Conservation (phyloP, 2,888 invertebrate genomes). For the Drosophila testacea region DNA sequence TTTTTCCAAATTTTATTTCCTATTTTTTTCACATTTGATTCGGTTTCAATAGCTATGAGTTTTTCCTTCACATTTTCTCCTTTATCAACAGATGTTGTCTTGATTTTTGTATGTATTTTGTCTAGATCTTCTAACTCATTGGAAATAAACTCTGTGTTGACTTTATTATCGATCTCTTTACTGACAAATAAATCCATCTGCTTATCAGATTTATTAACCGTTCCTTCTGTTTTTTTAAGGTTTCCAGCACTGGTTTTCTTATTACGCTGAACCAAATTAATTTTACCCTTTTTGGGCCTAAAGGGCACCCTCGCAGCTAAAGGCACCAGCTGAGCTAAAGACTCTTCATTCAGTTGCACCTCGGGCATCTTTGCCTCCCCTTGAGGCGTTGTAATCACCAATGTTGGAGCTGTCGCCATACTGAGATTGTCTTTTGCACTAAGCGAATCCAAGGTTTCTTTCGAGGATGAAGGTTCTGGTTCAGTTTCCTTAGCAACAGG, state of each 20-base stretch:
- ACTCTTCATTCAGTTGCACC: background rate
- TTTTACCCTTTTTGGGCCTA: slow-evolving; percentile 72
- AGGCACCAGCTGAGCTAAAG: background rate
- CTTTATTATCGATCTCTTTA: background rate
- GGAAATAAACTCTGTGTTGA: background rate
- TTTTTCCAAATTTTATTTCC: background rate
- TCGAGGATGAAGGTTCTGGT: background rate
- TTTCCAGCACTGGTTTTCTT: slow-evolving; percentile 45
- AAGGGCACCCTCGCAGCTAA: slow-evolving; percentile 19
- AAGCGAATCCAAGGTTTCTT: background rate
- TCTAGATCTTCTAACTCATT: background rate
- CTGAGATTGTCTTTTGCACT: background rate
- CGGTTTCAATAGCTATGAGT: background rate
- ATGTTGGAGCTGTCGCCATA: slow-evolving; percentile 2
- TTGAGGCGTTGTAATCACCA: slow-evolving; percentile 7
- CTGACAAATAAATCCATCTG: background rate
- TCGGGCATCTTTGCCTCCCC: background rate
- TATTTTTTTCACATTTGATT: background rate
- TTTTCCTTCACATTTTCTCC: background rate
- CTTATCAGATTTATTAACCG: background rate
- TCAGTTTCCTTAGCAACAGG: background rate
- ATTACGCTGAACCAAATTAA: slow-evolving; percentile 78
- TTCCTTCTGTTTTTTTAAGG: background rate
- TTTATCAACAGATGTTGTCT: too few relatives aligned
- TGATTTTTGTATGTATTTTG: background rate